A percentile compares a stretch with the other conserved stretches of the same genome.
These are phyloP conservation scores for Drosophila simulans DNA, from an alignment of 1,140 invertebrate species.

Conservation along the genomic window DNA sequence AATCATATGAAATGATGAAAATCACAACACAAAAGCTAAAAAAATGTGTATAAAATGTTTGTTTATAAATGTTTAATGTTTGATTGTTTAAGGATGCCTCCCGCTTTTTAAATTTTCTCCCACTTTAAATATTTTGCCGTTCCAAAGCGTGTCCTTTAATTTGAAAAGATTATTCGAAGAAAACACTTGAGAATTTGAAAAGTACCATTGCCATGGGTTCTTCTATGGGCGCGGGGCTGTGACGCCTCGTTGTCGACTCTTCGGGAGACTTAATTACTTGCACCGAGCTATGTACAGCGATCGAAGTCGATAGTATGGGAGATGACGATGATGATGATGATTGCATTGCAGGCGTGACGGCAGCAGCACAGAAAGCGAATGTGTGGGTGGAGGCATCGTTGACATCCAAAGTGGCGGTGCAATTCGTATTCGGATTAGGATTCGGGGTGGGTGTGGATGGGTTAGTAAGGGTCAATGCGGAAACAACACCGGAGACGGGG, in stretches of 20 bases:
- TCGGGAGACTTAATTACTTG: slow-evolving; percentile 41
- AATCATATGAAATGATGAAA: no score
- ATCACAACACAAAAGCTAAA: background rate
- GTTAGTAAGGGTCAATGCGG: slow-evolving; percentile 22
- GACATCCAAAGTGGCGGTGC: slow-evolving; percentile 16
- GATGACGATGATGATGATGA: slow-evolving; percentile 39
- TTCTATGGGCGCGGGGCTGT: slow-evolving; percentile 10
- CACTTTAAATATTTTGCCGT: slow-evolving; percentile 31
- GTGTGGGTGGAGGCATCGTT: slow-evolving; percentile 26
- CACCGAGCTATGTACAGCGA: slow-evolving; percentile 48
- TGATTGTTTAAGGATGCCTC: no score
- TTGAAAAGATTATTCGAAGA: background rate
- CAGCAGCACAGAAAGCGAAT: slow-evolving; percentile 48
- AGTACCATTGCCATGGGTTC: slow-evolving; percentile 65
- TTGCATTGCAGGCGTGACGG: slow-evolving; percentile 8
- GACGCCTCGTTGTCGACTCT: slow-evolving; percentile 23
- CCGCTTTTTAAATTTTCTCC: background rate
- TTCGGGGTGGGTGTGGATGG: slow-evolving; percentile 20
- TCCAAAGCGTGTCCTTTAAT: slow-evolving; percentile 45
- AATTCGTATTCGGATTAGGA: slow-evolving; percentile 6
- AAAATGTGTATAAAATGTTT: no score
- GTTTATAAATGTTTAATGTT: no score
- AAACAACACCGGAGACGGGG: slow-evolving; percentile 30
- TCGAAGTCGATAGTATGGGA: slow-evolving; percentile 11
- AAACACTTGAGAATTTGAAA: slow-evolving; percentile 13